Conservation (phyloP, 1,140 invertebrate genomes). For the Harlomillsia oculata region DNA sequence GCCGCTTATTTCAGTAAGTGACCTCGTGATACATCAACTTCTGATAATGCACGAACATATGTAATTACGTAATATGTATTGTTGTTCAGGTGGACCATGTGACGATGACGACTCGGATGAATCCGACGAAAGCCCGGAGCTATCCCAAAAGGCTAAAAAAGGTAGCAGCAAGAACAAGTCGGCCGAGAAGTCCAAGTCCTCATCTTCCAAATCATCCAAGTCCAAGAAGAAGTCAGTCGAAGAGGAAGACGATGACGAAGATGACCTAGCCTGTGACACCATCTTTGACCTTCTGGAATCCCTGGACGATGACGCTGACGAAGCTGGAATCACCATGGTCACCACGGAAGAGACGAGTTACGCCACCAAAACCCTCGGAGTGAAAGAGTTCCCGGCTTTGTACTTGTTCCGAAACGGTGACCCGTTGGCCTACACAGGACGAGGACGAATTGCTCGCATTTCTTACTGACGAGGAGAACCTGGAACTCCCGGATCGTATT, state of each 20-base stretch:
- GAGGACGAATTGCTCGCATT: constrained; percentile 82
- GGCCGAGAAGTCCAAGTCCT: too few species aligned
- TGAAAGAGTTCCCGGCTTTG: constrained; percentile 72
- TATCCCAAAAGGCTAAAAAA: too few species aligned
- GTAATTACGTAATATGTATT: too few species aligned
- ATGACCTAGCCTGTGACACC: constrained; percentile 71
- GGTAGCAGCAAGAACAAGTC: too few species aligned
- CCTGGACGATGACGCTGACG: constrained; percentile 86
- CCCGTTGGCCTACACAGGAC: constrained; percentile 48
- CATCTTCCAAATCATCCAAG: too few species aligned
- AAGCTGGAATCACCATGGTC: constrained; percentile 85
- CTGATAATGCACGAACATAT: too few species aligned
- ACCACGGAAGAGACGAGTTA: constrained; percentile 73
- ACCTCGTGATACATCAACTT: not conserved
- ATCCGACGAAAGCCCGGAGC: too few species aligned
- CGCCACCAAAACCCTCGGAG: constrained; percentile 68
- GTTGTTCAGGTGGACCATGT: constrained; percentile 62
- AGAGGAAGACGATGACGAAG: too few species aligned
- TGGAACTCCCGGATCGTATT: constrained; percentile 84
- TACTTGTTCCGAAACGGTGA: constrained; percentile 78
- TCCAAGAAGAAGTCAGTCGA: too few species aligned
- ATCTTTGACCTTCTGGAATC: constrained; percentile 79
- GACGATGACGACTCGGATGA: too few species aligned
- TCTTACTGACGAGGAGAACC: constrained; percentile 81
- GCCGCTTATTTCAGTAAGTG: constrained; percentile 82